Base-by-base conservation (phyloP, 2,113 vertebrate genomes). In the Synodontis membranacea region DNA sequence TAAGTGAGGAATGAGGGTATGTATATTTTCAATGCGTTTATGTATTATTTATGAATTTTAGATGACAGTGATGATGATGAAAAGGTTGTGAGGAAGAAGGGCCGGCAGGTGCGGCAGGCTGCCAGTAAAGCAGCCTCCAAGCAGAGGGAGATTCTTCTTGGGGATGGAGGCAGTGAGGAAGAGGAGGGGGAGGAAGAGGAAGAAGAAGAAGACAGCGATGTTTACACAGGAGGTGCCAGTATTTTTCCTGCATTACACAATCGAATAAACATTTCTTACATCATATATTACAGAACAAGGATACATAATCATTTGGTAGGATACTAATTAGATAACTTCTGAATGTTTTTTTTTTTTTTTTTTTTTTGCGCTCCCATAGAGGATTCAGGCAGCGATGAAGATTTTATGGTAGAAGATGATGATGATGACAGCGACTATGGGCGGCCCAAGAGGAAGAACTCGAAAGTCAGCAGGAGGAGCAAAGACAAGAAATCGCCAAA, bases 401-500 rank as follows among this genome's bases (percentile, higher is more conserved):
- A 99, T 90, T 99, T 99, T 92, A 97, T 97, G 92, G 96, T 97
- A 92, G 98, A 99, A 93, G 98, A 99, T 25, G 98, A 90, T 12
- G 90, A 99, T 80, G 98, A 99, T 89, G 98, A 99, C 91, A 99
- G 98, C 81, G 98, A 99, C 91, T 99, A 99, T 72, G 97, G 98
- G 87, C 96, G 94, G 94, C 99, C 98, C 91, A 98, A 97, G 96
- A 97, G 98, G 95, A 98, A 94, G 93, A 96, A 96, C 28, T 97
- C 97, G 91, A 99, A 98, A 92, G 96, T 98, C 86, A 97, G 96
- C 87, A 96, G 96, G 93, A 96, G 97, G 90, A 95, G 93, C 91
- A 96, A 96, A 94, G 98, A 99, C 95, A 99, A 97, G 95, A 99
- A 99, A 91, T 97, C 98, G 91, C 97, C 98, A 1, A 99, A 98